phyloP scores from a whole-genome alignment of 1,140 invertebrate species.

The Drosophila ananassae region DNA sequence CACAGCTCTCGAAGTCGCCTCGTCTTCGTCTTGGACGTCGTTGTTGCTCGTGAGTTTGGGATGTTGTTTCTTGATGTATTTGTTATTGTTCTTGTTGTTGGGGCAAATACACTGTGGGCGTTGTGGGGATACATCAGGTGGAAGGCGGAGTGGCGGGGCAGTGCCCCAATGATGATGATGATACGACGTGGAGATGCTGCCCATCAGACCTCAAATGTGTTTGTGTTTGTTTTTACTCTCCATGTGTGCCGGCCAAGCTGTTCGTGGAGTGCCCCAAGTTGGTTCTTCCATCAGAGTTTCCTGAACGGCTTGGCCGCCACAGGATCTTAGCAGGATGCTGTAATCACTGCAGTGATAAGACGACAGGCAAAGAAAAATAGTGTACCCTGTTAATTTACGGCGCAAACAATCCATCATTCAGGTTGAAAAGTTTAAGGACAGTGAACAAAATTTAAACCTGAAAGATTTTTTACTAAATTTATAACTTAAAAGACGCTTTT shows the following conservation, averaged over 20 bases:
- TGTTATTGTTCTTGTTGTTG: background rate
- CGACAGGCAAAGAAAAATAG: constrained; percentile 6
- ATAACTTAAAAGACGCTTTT: no score
- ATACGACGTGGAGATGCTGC: constrained; percentile 9
- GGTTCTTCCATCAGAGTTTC: constrained; percentile 20
- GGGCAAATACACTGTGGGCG: background rate
- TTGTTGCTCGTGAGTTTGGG: constrained; percentile 11
- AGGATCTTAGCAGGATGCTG: constrained; percentile 27
- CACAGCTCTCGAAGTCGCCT: constrained; percentile 39
- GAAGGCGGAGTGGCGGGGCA: background rate
- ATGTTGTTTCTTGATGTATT: background rate
- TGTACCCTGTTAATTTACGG: constrained; percentile 15
- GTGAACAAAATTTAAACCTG: background rate
- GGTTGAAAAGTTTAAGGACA: constrained; percentile 4
- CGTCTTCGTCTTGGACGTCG: constrained; percentile 17
- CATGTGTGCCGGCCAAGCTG: constrained; percentile 31
- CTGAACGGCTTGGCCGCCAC: constrained; percentile 11
- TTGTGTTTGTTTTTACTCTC: constrained; percentile 49
- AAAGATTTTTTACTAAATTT: no score
- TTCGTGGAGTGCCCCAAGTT: constrained; percentile 15
- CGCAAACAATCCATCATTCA: background rate
- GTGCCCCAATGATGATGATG: constrained; percentile 27
- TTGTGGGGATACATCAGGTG: constrained; percentile 1
- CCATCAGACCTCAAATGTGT: constrained; percentile 28
- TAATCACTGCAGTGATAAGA: constrained; percentile 28